Percentiles rank a stretch among this genome's conserved stretches.
Evolutionary conservation across 2,888 invertebrate genomes (phyloP).

Genomic region (Callimorpha dominula): DNA sequence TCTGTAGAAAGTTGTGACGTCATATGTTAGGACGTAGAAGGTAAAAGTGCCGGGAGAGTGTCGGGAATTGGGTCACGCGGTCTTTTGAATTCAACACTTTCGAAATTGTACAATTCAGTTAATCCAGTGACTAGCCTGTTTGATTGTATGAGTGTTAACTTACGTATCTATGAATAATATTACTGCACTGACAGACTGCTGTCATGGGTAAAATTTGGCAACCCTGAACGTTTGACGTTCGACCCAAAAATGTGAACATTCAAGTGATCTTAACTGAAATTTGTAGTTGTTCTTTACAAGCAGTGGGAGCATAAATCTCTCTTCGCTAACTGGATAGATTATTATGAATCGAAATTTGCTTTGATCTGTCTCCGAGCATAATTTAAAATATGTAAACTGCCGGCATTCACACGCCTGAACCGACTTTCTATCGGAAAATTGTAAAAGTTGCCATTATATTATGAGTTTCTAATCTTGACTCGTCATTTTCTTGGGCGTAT

Average conservation of each 20-base stretch:
- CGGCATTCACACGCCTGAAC: neutral
- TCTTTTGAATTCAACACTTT: slow-evolving; percentile 6
- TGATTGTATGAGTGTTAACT: too few relatives aligned
- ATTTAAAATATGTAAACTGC: slow-evolving; percentile 4
- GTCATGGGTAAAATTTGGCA: too few relatives aligned
- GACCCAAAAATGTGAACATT: neutral
- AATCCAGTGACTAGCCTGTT: neutral
- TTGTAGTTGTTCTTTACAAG: neutral
- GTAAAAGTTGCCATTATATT: slow-evolving; percentile 17
- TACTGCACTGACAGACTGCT: too few relatives aligned
- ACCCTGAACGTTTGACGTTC: too few relatives aligned
- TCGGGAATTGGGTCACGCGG: slow-evolving; percentile 49
- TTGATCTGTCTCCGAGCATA: neutral
- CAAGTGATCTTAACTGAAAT: neutral
- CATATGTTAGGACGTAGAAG: slow-evolving; percentile 60
- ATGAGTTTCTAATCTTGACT: slow-evolving; percentile 23
- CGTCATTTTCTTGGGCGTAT: neutral
- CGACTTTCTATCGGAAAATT: slow-evolving; percentile 31
- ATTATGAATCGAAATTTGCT: neutral
- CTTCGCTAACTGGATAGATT: neutral
- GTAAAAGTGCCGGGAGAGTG: slow-evolving; percentile 57
- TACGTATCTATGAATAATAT: too few relatives aligned
- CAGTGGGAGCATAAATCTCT: neutral
- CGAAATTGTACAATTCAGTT: neutral
- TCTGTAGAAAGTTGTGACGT: slow-evolving; percentile 73